phyloP scores from a whole-genome alignment of 2,113 vertebrate genomes.

The Bostrychus sinensis region DNA sequence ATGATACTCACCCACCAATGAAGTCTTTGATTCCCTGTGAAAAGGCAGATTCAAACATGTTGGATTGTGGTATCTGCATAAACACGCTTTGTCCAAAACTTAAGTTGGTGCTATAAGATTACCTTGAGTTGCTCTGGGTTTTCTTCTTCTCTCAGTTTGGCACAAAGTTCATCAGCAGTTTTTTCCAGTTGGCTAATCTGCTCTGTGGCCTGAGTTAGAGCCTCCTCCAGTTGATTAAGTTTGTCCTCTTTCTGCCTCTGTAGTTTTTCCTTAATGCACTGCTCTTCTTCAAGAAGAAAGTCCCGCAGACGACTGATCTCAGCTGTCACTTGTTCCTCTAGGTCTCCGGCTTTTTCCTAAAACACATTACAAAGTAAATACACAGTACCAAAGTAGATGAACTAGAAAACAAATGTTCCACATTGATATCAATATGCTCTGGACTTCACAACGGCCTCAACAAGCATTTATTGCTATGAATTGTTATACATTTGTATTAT shows the following conservation, averaged over 20 bases:
- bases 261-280: conserved; percentile 62
- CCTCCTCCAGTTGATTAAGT: conserved; percentile 66
- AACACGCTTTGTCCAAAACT: conserved; percentile 2
- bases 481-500: background rate
- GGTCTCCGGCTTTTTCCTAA: conserved; percentile 63
- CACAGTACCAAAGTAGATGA: background rate
- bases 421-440: too few species aligned
- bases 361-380: background rate
- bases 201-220: conserved; percentile 61
- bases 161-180: conserved; percentile 44
- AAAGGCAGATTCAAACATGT: conserved; percentile 29
- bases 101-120: too few species aligned
- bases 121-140: conserved; percentile 76
- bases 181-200: conserved; percentile 70
- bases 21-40: conserved; percentile 78
- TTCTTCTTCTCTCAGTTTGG: conserved; percentile 70
- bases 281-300: conserved; percentile 70
- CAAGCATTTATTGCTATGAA: background rate
- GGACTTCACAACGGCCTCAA: background rate
- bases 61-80: background rate
- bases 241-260: conserved; percentile 69
- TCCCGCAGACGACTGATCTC: conserved; percentile 68
- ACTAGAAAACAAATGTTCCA: too few species aligned
- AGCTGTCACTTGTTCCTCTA: conserved; percentile 66
- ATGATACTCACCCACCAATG: conserved; percentile 70